Conservation (phyloP, 2,113 vertebrate genomes). For the Vidua chalybeata region DNA sequence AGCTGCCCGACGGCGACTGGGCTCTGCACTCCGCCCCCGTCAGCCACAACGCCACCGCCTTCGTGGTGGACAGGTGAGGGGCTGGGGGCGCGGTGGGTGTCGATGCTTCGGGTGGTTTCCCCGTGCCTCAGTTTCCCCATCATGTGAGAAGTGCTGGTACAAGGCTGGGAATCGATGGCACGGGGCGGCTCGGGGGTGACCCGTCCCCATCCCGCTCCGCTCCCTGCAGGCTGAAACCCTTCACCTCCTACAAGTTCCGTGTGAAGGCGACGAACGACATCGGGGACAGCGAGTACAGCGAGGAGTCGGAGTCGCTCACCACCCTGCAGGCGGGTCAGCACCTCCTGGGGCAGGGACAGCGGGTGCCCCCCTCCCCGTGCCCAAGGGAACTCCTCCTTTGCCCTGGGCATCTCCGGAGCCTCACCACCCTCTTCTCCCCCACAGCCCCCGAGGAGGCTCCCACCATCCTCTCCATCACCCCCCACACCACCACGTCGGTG, state of each 20-base stretch:
- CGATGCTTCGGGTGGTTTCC: neutral
- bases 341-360: neutral
- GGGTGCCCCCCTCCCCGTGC: rapidly evolving
- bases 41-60: constrained; percentile 84
- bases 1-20: constrained; percentile 89
- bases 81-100: rapidly evolving
- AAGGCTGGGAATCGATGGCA: neutral
- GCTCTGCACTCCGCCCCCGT: constrained; percentile 83
- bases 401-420: neutral
- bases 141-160: rapidly evolving
- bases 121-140: rapidly evolving
- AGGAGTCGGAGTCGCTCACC: constrained; percentile 92
- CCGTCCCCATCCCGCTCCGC: rapidly evolving
- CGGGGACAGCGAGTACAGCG: constrained; percentile 96
- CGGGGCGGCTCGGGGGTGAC: rapidly evolving
- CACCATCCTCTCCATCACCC: constrained; percentile 87
- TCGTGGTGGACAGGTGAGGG: constrained; percentile 87
- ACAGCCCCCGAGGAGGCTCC: constrained; percentile 91
- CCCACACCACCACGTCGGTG: constrained; percentile 94
- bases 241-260: constrained; percentile 96
- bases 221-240: constrained; percentile 88
- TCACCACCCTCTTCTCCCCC: neutral
- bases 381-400: neutral
- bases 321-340: constrained; percentile 93
- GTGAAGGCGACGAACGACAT: constrained; percentile 97